A percentile compares a stretch with the other conserved stretches of the same genome.
Conservation (phyloP, 2,797 vertebrate genomes). For the Platalea minor region DNA sequence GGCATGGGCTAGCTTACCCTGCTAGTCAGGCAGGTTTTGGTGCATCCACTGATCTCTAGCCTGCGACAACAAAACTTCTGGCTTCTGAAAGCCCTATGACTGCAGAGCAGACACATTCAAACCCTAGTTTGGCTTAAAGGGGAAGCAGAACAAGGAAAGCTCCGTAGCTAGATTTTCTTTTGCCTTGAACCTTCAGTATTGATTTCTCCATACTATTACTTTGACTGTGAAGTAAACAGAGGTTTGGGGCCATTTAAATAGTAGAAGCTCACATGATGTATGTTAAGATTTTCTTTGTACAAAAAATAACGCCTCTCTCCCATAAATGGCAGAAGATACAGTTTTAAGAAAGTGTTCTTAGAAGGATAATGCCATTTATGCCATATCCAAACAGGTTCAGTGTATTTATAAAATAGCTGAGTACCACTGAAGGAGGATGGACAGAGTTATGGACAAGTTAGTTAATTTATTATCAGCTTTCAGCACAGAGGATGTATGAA, state of each 20-base stretch:
- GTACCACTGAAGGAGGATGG: neutral
- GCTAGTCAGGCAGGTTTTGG: neutral
- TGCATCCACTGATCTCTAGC: neutral
- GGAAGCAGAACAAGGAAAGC: neutral
- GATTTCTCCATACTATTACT: neutral
- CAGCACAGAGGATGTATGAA: neutral
- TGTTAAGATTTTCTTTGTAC: neutral
- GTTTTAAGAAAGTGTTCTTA: neutral
- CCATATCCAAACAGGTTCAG: neutral
- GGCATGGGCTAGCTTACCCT: neutral
- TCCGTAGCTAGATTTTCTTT: neutral
- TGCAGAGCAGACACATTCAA: neutral
- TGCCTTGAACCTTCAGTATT: neutral
- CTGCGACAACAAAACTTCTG: neutral
- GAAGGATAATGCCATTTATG: neutral
- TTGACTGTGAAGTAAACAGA: neutral
- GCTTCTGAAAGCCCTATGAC: neutral
- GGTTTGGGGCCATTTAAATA: neutral
- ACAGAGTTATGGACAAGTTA: neutral
- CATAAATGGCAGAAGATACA: neutral
- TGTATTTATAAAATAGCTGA: neutral
- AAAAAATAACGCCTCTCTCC: neutral
- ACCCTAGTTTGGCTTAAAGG: neutral
- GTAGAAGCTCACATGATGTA: neutral
- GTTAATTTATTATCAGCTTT: neutral